Conservation (phyloP, 2,797 vertebrate genomes). For the Catharus ustulatus region DNA sequence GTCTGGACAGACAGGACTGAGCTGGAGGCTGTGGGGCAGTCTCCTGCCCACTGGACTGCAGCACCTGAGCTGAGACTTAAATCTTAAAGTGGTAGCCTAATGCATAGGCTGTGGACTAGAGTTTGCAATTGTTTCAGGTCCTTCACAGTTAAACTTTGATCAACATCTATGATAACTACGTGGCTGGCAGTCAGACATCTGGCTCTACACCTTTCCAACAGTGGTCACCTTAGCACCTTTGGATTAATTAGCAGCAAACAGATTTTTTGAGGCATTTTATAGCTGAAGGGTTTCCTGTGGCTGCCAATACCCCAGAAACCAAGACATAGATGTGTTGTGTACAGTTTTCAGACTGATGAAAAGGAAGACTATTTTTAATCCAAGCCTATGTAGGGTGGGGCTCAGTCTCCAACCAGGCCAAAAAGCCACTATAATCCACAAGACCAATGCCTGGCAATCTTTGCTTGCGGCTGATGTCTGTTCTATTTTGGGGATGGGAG, state of each 20-base stretch:
- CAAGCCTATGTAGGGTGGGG: constrained; percentile 73
- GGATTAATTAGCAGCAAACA: neutral
- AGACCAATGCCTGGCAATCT: constrained; percentile 74
- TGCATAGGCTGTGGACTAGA: neutral
- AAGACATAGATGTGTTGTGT: neutral
- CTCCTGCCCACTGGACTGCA: neutral
- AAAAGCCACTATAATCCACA: constrained; percentile 74
- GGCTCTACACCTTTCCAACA: neutral
- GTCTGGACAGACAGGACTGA: neutral
- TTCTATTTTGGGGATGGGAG: constrained; percentile 76
- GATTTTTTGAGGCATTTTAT: constrained; percentile 19
- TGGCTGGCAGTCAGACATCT: neutral
- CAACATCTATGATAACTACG: fast-evolving
- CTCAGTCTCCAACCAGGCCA: constrained; percentile 69
- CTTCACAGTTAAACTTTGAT: neutral
- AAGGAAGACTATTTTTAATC: constrained; percentile 74
- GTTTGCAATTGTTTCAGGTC: neutral
- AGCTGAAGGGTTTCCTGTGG: constrained; percentile 7
- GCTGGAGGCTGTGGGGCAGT: neutral
- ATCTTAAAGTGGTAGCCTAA: neutral
- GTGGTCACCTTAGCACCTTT: neutral
- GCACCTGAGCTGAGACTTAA: neutral
- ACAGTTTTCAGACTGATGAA: constrained; percentile 62
- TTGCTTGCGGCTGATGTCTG: constrained; percentile 69
- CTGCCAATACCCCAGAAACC: constrained; percentile 2